phyloP scores from a whole-genome alignment of 2,113 vertebrate species.

The Tachysurus vachellii region DNA sequence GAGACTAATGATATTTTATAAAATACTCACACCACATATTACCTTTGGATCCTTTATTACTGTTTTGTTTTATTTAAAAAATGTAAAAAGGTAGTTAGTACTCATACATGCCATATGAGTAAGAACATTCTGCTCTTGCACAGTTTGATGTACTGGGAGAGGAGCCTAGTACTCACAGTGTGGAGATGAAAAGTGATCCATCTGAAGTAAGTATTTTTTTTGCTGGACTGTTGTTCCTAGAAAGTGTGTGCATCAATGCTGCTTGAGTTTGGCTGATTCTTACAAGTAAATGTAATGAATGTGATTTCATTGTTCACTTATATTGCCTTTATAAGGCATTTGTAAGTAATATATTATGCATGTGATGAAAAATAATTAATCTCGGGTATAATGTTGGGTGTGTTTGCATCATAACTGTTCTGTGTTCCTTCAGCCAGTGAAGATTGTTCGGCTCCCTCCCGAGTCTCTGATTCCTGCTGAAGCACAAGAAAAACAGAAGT shows the following conservation, averaged over 20 bases:
- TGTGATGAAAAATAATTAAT: neutral
- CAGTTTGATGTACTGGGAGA: slow-evolving; percentile 51
- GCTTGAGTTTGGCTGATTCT: neutral
- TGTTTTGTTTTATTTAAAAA: neutral
- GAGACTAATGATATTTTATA: neutral
- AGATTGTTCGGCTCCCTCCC: slow-evolving; percentile 76
- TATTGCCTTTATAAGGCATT: neutral
- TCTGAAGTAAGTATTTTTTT: slow-evolving; percentile 56
- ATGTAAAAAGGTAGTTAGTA: neutral
- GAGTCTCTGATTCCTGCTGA: slow-evolving; percentile 80
- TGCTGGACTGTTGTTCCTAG: neutral
- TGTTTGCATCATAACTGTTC: slow-evolving; percentile 5
- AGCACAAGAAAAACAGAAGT: slow-evolving; percentile 77
- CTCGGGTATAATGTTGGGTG: neutral
- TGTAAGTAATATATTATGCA: neutral
- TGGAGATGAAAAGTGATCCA: slow-evolving; percentile 65
- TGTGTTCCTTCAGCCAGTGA: slow-evolving; percentile 63
- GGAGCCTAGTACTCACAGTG: slow-evolving; percentile 47
- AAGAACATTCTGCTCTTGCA: neutral
- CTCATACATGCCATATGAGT: neutral
- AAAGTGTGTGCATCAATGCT: neutral
- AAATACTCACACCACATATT: neutral
- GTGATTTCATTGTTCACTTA: neutral
- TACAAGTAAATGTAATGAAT: neutral
- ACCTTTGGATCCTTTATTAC: neutral